Percentiles rank a stretch among this genome's conserved stretches.
Conservation (phyloP, 2,888 invertebrate genomes). For the Pollenia labialis region DNA sequence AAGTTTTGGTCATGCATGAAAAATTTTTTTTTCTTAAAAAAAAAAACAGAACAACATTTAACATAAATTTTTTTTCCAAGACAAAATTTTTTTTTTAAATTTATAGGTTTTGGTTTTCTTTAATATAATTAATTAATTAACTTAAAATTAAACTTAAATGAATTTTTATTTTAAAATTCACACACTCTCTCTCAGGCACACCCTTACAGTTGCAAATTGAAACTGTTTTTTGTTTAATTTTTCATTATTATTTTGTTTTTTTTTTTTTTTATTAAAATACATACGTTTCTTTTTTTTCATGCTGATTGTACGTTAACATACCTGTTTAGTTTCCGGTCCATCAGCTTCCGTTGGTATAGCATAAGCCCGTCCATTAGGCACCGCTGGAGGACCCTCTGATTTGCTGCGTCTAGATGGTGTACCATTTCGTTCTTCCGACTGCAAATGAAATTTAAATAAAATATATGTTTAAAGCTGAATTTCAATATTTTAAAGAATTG, state of each 20-base stretch:
- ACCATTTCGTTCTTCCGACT: conserved; percentile 90
- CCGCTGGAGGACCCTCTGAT: conserved; percentile 89
- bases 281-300: conserved; percentile 61
- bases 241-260: neutral
- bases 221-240: conserved; percentile 18
- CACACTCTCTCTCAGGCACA: conserved; percentile 39
- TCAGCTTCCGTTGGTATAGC: conserved; percentile 82
- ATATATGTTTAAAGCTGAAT: neutral
- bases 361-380: conserved; percentile 83
- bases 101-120: neutral
- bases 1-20: conserved; percentile 60
- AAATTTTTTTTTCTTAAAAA: neutral
- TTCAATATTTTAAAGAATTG: conserved; percentile 16
- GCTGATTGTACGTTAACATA: conserved; percentile 76
- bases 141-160: conserved; percentile 28
- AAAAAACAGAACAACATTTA: conserved; percentile 40
- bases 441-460: conserved; percentile 77
- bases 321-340: conserved; percentile 83
- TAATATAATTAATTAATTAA: neutral
- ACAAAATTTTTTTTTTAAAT: neutral
- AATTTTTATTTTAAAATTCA: conserved; percentile 4
- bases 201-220: conserved; percentile 39
- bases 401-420: conserved; percentile 90
- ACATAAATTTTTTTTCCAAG: neutral
- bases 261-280: conserved; percentile 9